Evolutionary conservation across 2,113 vertebrate genomes (phyloP), one percentile per base, ranked within the genome.

Genomic region (Cyprinodon variegatus): DNA sequence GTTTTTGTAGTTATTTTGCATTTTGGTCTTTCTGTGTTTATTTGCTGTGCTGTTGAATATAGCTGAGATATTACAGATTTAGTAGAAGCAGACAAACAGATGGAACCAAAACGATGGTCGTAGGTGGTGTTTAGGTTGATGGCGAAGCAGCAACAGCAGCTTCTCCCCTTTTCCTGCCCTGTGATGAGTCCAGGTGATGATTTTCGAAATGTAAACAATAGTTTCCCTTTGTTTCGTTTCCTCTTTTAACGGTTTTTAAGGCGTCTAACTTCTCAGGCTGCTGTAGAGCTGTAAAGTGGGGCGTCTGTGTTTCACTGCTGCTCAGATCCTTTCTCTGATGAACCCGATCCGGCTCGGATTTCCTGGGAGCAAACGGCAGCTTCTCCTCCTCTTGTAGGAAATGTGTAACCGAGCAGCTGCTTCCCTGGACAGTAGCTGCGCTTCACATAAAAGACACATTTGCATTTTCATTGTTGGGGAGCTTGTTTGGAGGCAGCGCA

Each of bases 341-440:
- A 78, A 22, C 50, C 3, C 1, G 8, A 36, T 43, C 12, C 0
- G 12, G 50, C 68, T 89, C 50, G 0, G 70, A 11, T 90, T 69
- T 79, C 79, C 82, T 81, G 69, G 59, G 64, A 77, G 70, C 36
- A 29, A 48, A 2, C 50, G 45, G n/a, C 13, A n/a, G 63, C 36
- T 69, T 76, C 80, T 74, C 74, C 72, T 81, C 78, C 61, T 29
- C 29, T 61, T 36, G 17, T 65, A 59, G 73, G 62, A 70, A 88
- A 87, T 91, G 83, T 83, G 80, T 84, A 83, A 81, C 78, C 48
- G 81, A 66, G 43, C 82, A 79, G 88, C 87, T 89, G 86, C 75
- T 60, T 76, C 77, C 78, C 70, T 64, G 62, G 85, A 90, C 88
- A 93, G 91, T 71, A 72, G 70, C 73, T 6, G 65, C 57, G 43